phyloP scores from a whole-genome alignment of 2,888 invertebrate species.

The Strigamia transsilvanica region DNA sequence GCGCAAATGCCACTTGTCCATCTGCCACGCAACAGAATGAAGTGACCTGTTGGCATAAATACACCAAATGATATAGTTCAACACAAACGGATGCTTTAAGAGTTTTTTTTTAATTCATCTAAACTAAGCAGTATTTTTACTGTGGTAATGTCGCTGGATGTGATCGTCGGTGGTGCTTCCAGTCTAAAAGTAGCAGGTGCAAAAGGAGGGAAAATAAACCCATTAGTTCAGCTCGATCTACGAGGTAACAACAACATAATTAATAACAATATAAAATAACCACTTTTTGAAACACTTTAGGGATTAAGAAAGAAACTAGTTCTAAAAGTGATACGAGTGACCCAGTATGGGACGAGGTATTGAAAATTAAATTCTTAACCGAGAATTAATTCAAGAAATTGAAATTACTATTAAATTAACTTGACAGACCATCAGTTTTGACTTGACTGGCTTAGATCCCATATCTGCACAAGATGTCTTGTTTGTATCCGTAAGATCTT shows the following conservation, averaged over 20 bases:
- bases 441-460: background rate
- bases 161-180: background rate
- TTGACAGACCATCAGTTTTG: background rate
- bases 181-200: background rate
- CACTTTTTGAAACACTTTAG: background rate
- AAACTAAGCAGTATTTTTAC: background rate
- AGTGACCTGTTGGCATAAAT: conserved; percentile 2
- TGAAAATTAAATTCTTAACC: background rate
- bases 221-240: background rate
- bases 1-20: conserved; percentile 8
- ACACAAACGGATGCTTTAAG: background rate
- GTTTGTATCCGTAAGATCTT: background rate
- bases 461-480: conserved; percentile 12
- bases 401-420: too few species aligned
- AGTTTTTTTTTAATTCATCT: background rate
- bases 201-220: background rate
- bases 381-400: background rate
- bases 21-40: background rate
- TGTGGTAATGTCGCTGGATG: background rate
- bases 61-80: background rate
- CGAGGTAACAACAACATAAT: background rate
- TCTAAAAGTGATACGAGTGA: conserved; percentile 23
- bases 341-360: conserved; percentile 40
- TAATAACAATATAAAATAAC: background rate
- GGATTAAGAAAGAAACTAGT: conserved; percentile 28